These are phyloP conservation scores for Argyresthia goedartella DNA, from an alignment of 2,888 invertebrate species.

Conservation along the genomic window DNA sequence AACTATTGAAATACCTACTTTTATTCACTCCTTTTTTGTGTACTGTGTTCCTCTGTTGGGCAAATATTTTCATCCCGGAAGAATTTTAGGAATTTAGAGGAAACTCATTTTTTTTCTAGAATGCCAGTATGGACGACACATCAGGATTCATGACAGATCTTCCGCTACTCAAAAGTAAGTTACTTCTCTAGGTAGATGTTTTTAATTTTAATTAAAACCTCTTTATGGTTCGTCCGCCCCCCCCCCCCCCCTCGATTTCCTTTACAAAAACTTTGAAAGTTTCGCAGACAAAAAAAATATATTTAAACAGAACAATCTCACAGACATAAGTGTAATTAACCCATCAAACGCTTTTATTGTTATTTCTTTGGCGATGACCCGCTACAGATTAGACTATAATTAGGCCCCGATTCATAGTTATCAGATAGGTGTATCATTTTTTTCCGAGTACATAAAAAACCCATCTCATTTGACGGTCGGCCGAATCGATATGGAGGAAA, in stretches of 20 bases:
- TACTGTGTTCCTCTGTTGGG: too few relatives aligned
- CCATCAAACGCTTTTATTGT: slow-evolving; percentile 58
- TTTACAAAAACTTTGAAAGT: too few relatives aligned
- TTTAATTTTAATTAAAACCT: too few relatives aligned
- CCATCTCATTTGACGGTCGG: slow-evolving; percentile 38
- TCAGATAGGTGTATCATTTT: slow-evolving; percentile 60
- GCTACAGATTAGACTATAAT: slow-evolving; percentile 58
- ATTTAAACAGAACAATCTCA: too few relatives aligned
- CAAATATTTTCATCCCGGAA: too few relatives aligned
- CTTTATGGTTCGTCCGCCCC: too few relatives aligned
- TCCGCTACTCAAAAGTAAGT: slow-evolving; percentile 91
- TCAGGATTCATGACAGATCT: slow-evolving; percentile 91
- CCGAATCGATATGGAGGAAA: slow-evolving; percentile 54
- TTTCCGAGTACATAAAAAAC: slow-evolving; percentile 55
- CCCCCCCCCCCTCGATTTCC: too few relatives aligned
- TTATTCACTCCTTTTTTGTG: neutral
- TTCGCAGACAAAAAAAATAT: too few relatives aligned
- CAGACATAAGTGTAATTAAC: slow-evolving; percentile 44
- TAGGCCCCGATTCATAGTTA: slow-evolving; percentile 56
- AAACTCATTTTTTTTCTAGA: slow-evolving; percentile 62
- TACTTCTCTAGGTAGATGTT: slow-evolving; percentile 7
- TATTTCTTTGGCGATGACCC: slow-evolving; percentile 47
- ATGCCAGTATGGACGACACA: slow-evolving; percentile 88
- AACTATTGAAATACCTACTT: neutral
- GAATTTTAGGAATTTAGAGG: too few relatives aligned